Base-by-base conservation (phyloP, 2,113 vertebrate species). In the Paraplagusia blochii region DNA sequence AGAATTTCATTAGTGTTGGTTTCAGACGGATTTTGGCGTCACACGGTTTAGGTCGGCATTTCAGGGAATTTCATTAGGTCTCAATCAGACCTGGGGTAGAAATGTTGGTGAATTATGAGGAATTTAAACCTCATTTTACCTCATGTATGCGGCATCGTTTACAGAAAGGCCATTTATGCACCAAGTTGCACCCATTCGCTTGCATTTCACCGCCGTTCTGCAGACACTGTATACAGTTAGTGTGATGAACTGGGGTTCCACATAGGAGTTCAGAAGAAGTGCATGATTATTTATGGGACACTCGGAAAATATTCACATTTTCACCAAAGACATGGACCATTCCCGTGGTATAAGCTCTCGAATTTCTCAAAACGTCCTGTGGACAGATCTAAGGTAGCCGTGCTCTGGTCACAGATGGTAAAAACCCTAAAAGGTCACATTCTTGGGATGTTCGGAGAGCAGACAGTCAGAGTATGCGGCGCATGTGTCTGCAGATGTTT, bases 1-100 rank as follows among this genome's bases (percentile, higher is more conserved):
- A 75, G 81, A 73, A 76, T 65, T 65, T 72, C 79, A 78, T 84
- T 79, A 66, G 69, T 65, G 58, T 80, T 51, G 61, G 46, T 77
- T 84, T 73, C 67, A 79, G 45, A 13, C 8, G 70, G 74, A 73
- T 80, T 80, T 77, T 1, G 35, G 65, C 47, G 54, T 74, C 70
- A 75, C 66, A 48, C 35, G 63, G 49, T 57, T 72, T 61, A 65
- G 58, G 58, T 10, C 46, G 44, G 10, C 13, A 1, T 38, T 59
- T 42, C 50, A 50, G 57, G 58, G 57, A 16, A 44, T 42, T 63
- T 58, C 38, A 58, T 67, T 50, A 22, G 39, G 16, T 42, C 39
- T 75, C n/a, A 60, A 11, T 40, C 36, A 67, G 53, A 49, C 36
- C 29, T 29, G 55, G 55, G 67, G 58, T 51, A 36, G 54, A 51